phyloP scores from a whole-genome alignment of 2,888 invertebrate genomes.

The Heliconius ismenius region DNA sequence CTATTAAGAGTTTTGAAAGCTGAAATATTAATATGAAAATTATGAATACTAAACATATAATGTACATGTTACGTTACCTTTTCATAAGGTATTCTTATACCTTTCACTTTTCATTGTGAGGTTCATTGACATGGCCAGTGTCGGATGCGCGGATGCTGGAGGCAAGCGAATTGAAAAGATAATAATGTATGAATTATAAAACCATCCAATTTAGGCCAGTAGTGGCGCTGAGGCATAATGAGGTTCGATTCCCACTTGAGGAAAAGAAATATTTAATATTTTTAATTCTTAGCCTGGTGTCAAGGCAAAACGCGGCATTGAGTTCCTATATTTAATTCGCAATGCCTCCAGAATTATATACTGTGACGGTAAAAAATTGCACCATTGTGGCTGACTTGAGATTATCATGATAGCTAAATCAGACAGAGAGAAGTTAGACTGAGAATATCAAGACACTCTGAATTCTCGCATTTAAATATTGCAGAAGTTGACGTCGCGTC shows the following conservation, averaged over 20 bases:
- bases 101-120: conserved; percentile 57
- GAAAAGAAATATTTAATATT: not conserved
- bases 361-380: too few species aligned
- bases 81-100: conserved; percentile 46
- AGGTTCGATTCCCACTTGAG: too few species aligned
- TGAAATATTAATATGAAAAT: conserved; percentile 18
- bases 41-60: conserved; percentile 17
- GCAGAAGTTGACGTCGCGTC: too few species aligned
- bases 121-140: conserved; percentile 49
- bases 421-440: too few species aligned
- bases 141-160: conserved; percentile 41
- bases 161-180: not conserved
- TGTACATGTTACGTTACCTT: conserved; percentile 27
- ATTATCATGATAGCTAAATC: too few species aligned
- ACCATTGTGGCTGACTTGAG: too few species aligned
- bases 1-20: not conserved
- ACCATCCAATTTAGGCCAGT: too few species aligned
- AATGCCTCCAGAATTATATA: too few species aligned
- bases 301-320: not conserved
- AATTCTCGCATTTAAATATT: too few species aligned
- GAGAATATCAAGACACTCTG: too few species aligned
- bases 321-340: too few species aligned
- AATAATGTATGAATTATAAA: not conserved
- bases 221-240: too few species aligned
- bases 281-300: not conserved